Conservation (phyloP, 2,797 vertebrate genomes). For the Danio kyathit region DNA sequence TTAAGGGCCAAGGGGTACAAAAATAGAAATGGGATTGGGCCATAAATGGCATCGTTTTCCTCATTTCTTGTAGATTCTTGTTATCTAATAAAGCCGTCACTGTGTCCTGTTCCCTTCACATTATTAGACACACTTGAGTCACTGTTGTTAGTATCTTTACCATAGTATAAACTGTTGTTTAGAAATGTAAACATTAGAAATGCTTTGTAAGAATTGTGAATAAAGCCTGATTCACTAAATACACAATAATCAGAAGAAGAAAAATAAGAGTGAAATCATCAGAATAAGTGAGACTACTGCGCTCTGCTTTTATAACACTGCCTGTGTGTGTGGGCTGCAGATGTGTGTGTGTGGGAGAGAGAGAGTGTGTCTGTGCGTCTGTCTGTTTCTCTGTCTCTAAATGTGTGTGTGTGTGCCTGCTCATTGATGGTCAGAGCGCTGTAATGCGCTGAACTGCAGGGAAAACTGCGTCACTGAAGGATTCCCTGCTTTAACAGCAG, state of each 20-base stretch:
- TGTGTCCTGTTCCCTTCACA: background rate
- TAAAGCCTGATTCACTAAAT: too few relatives aligned
- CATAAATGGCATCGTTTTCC: background rate
- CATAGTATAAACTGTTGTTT: too few relatives aligned
- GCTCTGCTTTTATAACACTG: constrained; percentile 11
- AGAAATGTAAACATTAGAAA: too few relatives aligned
- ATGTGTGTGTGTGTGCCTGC: background rate
- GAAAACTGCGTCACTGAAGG: constrained; percentile 15
- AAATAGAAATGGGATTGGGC: too few relatives aligned
- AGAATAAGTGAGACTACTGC: background rate
- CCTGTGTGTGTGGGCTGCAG: constrained; percentile 25
- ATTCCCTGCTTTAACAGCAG: constrained; percentile 11
- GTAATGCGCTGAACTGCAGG: background rate
- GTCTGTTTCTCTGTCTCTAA: background rate
- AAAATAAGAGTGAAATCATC: too few relatives aligned
- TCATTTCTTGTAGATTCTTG: background rate
- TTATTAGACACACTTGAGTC: too few relatives aligned
- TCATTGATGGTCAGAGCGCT: constrained; percentile 21
- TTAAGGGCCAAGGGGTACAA: too few relatives aligned
- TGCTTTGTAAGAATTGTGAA: too few relatives aligned
- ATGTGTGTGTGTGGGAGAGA: background rate
- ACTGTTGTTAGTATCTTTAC: too few relatives aligned
- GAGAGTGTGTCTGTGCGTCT: background rate
- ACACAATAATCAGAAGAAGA: background rate
- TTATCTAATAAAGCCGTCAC: background rate